Evolutionary conservation across 92 coral and sea anemone genomes (phyloP).

Genomic region (Umimayanthus kanabou): DNA sequence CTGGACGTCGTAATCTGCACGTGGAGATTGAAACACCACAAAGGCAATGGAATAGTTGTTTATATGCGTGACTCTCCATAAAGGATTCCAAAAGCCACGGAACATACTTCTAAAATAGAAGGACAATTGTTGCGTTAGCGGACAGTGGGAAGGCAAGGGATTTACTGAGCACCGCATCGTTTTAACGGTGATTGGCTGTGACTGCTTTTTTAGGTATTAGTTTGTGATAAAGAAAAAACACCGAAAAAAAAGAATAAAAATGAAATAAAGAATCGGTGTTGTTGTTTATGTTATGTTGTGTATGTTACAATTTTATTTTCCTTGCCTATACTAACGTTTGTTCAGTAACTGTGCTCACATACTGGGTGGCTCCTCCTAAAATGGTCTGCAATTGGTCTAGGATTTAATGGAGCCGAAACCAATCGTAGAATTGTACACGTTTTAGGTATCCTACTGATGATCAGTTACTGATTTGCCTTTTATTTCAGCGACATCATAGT

Average conservation of each 20-base stretch:
- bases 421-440: no score
- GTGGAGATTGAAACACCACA: background rate
- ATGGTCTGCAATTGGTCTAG: no score
- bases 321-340: no score
- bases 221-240: background rate
- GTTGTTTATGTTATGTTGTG: no score
- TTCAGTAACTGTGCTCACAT: no score
- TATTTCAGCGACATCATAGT: no score
- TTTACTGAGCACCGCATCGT: background rate
- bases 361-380: no score
- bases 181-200: background rate
- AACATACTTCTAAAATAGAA: background rate
- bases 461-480: no score
- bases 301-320: no score
- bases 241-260: background rate
- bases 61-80: background rate
- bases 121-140: background rate
- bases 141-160: slow-evolving; percentile 1
- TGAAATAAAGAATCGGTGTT: background rate
- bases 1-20: background rate
- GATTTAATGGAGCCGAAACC: no score
- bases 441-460: no score
- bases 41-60: background rate
- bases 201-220: background rate
- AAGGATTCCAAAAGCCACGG: background rate